A percentile compares a stretch with the other conserved stretches of the same genome.
Evolutionary conservation across 2,113 vertebrate genomes (phyloP).

Genomic region (Anguilla japonica): DNA sequence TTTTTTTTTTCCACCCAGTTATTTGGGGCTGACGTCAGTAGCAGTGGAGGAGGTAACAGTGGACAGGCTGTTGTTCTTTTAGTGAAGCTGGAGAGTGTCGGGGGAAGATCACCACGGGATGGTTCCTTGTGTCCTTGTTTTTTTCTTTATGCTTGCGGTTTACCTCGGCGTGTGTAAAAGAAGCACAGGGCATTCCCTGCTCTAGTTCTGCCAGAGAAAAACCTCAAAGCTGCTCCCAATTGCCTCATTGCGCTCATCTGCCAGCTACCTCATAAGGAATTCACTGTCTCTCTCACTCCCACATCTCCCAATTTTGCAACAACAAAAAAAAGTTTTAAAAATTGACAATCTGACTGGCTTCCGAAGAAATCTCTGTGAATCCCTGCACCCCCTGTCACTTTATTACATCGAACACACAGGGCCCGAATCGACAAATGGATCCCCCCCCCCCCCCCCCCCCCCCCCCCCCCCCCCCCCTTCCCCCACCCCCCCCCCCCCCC

Average conservation of each 20-base stretch:
- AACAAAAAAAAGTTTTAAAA: constrained; percentile 47
- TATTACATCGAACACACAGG: neutral
- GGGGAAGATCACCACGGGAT: neutral
- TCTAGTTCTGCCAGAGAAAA: neutral
- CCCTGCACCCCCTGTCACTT: constrained; percentile 43
- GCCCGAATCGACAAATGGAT: neutral
- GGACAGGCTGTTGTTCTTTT: neutral
- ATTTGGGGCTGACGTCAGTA: neutral
- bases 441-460: neutral
- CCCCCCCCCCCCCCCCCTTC: too few species aligned
- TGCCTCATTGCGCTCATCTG: constrained; percentile 45
- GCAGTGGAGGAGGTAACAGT: neutral
- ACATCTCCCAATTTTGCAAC: constrained; percentile 38
- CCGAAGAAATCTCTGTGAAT: constrained; percentile 55
- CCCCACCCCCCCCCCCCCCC: neutral
- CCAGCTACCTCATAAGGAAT: constrained; percentile 56
- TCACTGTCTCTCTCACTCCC: constrained; percentile 44
- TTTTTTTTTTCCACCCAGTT: neutral
- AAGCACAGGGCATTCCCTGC: neutral
- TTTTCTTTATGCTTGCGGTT: neutral
- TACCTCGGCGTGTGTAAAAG: neutral
- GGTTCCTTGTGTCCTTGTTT: neutral
- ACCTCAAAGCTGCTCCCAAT: constrained; percentile 32
- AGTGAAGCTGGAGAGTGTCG: neutral
- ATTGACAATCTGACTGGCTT: constrained; percentile 58